A percentile compares a stretch with the other conserved stretches of the same genome.
These are phyloP conservation scores for Xyrauchen texanus DNA, from an alignment of 2,113 vertebrate genomes.

Conservation along the genomic window DNA sequence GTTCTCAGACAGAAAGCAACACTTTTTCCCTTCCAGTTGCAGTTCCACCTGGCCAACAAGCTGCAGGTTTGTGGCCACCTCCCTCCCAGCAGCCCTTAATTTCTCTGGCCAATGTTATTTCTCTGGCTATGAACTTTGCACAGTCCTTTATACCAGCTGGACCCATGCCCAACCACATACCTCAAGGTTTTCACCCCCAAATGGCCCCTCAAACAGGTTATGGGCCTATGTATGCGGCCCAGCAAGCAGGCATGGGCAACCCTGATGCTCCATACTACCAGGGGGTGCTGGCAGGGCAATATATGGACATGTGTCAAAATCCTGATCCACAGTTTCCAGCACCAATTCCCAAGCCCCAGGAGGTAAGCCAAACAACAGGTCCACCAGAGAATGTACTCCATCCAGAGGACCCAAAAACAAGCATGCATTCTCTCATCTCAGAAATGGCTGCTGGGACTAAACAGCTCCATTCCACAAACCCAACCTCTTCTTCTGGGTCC, in stretches of 20 bases:
- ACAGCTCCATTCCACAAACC: background rate
- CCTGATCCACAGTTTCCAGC: conserved; percentile 24
- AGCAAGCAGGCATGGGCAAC: conserved; percentile 5
- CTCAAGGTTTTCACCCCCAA: conserved; percentile 49
- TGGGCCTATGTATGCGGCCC: conserved; percentile 30
- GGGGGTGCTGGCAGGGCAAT: conserved; percentile 8
- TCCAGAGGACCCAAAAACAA: background rate
- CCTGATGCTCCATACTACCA: conserved; percentile 17
- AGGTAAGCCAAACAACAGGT: background rate
- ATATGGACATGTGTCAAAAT: conserved; percentile 45
- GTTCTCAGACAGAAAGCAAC: background rate
- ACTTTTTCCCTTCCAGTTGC: background rate
- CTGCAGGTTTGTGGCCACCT: conserved; percentile 46
- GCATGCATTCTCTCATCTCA: background rate
- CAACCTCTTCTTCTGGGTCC: conserved; percentile 25
- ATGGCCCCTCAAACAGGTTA: conserved; percentile 47
- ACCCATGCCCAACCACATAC: conserved; percentile 60
- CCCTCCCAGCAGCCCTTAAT: conserved; percentile 73
- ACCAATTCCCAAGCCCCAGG: conserved; percentile 1
- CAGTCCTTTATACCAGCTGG: conserved; percentile 79
- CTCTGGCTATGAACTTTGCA: conserved; percentile 89
- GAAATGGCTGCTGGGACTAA: background rate
- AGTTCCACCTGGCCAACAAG: conserved; percentile 48
- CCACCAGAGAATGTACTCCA: background rate
- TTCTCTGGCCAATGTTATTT: conserved; percentile 85